phyloP scores from a whole-genome alignment of 2,888 invertebrate genomes.

The Sclerodermus sp. region DNA sequence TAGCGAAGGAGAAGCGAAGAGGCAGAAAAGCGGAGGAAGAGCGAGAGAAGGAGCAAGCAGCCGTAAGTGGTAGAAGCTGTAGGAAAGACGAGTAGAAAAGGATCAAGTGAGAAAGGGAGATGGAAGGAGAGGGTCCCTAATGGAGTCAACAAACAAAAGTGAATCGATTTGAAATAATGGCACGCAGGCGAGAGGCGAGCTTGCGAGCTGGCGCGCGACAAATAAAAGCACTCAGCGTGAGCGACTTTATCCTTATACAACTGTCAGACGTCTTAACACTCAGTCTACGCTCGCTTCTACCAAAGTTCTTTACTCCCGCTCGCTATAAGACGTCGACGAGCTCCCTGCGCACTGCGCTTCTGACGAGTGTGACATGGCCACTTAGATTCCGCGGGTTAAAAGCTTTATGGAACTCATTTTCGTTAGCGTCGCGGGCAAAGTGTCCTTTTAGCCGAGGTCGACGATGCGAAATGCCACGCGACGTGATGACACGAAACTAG shows the following conservation, averaged over 20 bases:
- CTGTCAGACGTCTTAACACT: slow-evolving; percentile 52
- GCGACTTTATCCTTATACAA: slow-evolving; percentile 54
- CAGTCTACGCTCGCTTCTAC: slow-evolving; percentile 26
- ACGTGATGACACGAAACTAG: too few relatives aligned
- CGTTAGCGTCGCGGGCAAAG: slow-evolving; percentile 22
- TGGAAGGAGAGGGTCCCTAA: slow-evolving; percentile 31
- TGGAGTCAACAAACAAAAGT: slow-evolving; percentile 55
- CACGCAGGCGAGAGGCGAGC: slow-evolving; percentile 36
- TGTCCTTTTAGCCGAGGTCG: slow-evolving; percentile 22
- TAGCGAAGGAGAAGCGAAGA: slow-evolving; percentile 1
- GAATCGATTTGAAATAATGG: slow-evolving; percentile 54
- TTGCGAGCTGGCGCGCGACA: slow-evolving; percentile 38
- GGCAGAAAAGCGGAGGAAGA: background rate
- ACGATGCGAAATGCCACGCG: background rate
- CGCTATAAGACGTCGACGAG: too few relatives aligned
- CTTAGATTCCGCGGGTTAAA: slow-evolving; percentile 30
- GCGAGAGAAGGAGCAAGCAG: slow-evolving; percentile 2
- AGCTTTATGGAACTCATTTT: slow-evolving; percentile 49
- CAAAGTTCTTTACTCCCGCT: slow-evolving; percentile 10
- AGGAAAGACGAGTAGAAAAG: background rate
- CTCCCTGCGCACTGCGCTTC: background rate
- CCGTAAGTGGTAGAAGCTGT: slow-evolving; percentile 2
- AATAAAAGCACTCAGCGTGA: slow-evolving; percentile 55
- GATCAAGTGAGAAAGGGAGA: background rate
- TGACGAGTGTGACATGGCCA: slow-evolving; percentile 11